Base-by-base conservation (phyloP, 2,888 invertebrate species). In the Cosmopolites sordidus region DNA sequence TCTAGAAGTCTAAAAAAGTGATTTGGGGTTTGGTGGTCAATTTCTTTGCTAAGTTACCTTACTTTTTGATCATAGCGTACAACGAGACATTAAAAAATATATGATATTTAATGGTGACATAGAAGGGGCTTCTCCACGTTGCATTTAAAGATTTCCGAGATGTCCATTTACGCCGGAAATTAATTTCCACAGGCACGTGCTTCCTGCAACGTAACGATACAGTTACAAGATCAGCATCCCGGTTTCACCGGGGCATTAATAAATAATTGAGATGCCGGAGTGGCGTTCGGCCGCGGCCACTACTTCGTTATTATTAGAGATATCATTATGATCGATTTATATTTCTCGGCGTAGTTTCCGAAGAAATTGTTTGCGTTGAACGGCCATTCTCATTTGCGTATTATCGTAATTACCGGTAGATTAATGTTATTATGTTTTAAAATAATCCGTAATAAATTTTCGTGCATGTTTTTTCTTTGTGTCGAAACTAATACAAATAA, bases 191-290 rank as follows among this genome's bases (percentile, higher is more conserved):
- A 16, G 50, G 55, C 50, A 55, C 55, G 51, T 48, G 55, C 43
- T 50, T 51, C 51, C 55, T 53, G 16, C 18, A 33, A 33, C 33
- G 33, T 12, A 33, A 27, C 12, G 45, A 30, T 33, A 54, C 48
- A 54, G 45, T 54, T 12, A 42, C 29, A 17, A 14, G 38, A 43
- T 11, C 33, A 33, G 22, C 40, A 41, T 51, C 56, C 51, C 38
- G 41, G 18, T 11, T 17, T 42, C 38, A 39, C 42, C n/a, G 37
- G 9, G 17, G 14, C 46, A 53, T 53, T 56, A 52, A 56, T 53
- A 53, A 52, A 49, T 56, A 53, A 49, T 49, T 55, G 51, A 50
- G 51, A 51, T 50, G 54, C 44, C 53, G 48, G 48, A 54, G 48
- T 48, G 33, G 33, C 33, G 33, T 33, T 33, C 33, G 33, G 33